Conservation (phyloP, 2,797 vertebrate genomes). For the Microctenopoma lineatum region DNA sequence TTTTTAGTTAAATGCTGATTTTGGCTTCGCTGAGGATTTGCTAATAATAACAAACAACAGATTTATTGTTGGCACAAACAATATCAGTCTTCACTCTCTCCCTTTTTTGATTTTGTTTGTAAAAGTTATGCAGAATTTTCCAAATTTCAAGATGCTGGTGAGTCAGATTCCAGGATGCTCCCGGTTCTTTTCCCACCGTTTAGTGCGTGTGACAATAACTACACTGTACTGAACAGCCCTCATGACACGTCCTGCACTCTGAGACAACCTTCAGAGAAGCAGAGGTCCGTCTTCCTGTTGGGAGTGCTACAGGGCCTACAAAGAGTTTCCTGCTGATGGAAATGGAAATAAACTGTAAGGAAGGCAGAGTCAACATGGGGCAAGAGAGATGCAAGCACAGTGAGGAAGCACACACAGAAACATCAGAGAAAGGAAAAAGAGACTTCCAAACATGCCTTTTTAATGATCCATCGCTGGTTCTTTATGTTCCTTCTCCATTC, state of each 20-base stretch:
- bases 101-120: neutral
- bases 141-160: neutral
- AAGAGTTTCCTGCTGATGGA: slow-evolving; percentile 13
- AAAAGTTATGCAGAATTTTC: neutral
- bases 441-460: slow-evolving; percentile 17
- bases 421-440: slow-evolving; percentile 18
- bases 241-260: neutral
- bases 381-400: neutral
- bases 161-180: neutral
- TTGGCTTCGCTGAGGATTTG: neutral
- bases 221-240: neutral
- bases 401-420: slow-evolving; percentile 12
- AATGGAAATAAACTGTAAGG: slow-evolving; percentile 10
- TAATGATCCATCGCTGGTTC: slow-evolving; percentile 41
- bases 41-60: too few relatives aligned
- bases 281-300: neutral
- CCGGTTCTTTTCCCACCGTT: neutral
- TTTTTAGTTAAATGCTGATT: neutral
- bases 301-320: neutral
- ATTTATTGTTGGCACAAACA: neutral
- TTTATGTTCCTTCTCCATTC: slow-evolving; percentile 25
- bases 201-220: neutral
- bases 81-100: neutral
- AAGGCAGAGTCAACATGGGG: neutral
- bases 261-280: slow-evolving; percentile 4